phyloP scores from a whole-genome alignment of 2,113 vertebrate genomes.

The Sialia sialis region DNA sequence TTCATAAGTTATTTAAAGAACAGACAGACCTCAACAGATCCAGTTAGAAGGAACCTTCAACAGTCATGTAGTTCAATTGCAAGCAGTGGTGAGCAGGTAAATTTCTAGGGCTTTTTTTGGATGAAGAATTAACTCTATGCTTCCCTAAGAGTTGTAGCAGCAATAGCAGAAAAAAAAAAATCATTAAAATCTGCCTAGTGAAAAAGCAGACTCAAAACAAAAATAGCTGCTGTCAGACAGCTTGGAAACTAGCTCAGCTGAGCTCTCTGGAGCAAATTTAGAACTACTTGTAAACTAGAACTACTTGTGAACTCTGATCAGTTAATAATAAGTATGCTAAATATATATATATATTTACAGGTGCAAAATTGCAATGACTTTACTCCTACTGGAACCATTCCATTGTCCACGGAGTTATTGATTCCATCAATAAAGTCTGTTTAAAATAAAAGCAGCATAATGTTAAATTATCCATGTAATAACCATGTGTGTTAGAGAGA shows the following conservation, averaged over 20 bases:
- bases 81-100: background rate
- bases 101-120: fast-evolving
- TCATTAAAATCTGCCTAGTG: background rate
- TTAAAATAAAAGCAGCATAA: background rate
- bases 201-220: background rate
- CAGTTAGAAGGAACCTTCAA: background rate
- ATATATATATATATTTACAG: background rate
- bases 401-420: background rate
- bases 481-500: background rate
- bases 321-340: background rate
- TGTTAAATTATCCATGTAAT: background rate
- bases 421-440: background rate
- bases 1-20: background rate
- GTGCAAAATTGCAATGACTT: background rate
- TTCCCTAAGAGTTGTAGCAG: background rate
- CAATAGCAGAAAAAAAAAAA: background rate
- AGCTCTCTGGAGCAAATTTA: background rate
- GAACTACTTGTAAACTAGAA: background rate
- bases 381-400: background rate
- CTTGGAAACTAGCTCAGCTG: background rate
- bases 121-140: background rate
- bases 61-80: background rate
- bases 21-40: background rate
- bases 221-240: background rate
- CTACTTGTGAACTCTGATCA: background rate